A percentile compares a stretch with the other conserved stretches of the same genome.
phyloP scores from a whole-genome alignment of 2,113 vertebrate species.

The Corythornis madagascariensis region DNA sequence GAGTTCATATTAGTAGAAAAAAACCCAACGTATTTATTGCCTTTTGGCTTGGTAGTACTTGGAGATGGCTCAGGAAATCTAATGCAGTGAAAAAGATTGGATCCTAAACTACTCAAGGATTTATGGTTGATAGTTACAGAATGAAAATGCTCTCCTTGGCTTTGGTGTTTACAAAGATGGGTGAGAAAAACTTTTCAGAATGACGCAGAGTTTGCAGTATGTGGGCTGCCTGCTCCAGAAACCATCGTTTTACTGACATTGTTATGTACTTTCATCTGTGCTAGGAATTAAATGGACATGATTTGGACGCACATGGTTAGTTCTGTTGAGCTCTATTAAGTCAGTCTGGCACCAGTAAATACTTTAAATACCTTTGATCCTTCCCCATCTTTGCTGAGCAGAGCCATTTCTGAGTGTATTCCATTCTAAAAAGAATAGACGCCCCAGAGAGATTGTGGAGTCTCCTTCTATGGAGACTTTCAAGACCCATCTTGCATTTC shows the following conservation, averaged over 20 bases:
- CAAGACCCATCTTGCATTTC: no score
- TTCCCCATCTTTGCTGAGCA: background rate
- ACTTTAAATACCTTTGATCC: background rate
- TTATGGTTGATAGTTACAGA: background rate
- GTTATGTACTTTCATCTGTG: background rate
- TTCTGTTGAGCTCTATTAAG: background rate
- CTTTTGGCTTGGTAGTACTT: background rate
- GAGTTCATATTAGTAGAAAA: background rate
- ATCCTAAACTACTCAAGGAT: background rate
- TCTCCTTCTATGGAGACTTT: no score
- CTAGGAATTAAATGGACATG: background rate
- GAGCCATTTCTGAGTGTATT: background rate
- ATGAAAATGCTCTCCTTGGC: background rate
- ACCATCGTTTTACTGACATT: background rate
- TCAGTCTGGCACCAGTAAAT: background rate
- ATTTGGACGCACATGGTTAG: background rate
- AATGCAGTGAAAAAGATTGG: background rate
- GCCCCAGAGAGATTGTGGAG: no score
- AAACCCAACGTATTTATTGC: background rate
- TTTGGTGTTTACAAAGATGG: background rate
- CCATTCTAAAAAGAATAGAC: background rate
- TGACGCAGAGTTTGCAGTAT: background rate
- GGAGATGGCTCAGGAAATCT: background rate
- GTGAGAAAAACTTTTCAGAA: background rate
- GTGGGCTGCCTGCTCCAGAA: background rate